These are phyloP conservation scores for Ophion costatus DNA, from an alignment of 2,888 invertebrate species.

Conservation along the genomic window DNA sequence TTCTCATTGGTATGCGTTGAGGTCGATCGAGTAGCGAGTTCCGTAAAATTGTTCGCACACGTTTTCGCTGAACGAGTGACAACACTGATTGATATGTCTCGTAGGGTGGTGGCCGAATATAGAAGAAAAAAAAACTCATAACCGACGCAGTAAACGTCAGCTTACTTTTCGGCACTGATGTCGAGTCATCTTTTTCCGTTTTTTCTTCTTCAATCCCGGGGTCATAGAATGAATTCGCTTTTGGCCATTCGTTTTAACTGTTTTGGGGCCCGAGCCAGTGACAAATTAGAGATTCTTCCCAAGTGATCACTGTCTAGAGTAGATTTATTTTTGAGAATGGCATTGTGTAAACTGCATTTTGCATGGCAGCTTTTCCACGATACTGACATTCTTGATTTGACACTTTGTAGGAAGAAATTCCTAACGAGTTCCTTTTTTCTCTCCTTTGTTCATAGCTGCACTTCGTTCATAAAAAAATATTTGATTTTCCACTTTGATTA, in stretches of 20 bases:
- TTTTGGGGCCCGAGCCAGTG: not conserved
- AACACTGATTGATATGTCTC: not conserved
- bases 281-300: not conserved
- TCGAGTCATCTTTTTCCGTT: not conserved
- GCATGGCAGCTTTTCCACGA: not conserved
- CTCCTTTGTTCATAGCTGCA: no score
- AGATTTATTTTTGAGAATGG: not conserved
- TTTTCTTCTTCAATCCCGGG: not conserved
- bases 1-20: not conserved
- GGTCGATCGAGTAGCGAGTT: not conserved
- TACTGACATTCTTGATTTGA: not conserved
- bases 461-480: not conserved
- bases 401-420: not conserved
- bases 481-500: constrained; percentile 17
- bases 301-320: not conserved
- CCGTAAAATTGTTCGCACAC: constrained; percentile 14
- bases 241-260: no score
- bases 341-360: not conserved
- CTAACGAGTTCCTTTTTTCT: not conserved
- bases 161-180: not conserved
- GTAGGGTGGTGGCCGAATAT: not conserved
- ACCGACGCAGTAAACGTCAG: not conserved
- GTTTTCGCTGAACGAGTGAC: not conserved
- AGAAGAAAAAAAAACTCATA: not conserved
- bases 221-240: no score